phyloP scores from a whole-genome alignment of 1,140 invertebrate genomes.

The Bombus confusus region DNA sequence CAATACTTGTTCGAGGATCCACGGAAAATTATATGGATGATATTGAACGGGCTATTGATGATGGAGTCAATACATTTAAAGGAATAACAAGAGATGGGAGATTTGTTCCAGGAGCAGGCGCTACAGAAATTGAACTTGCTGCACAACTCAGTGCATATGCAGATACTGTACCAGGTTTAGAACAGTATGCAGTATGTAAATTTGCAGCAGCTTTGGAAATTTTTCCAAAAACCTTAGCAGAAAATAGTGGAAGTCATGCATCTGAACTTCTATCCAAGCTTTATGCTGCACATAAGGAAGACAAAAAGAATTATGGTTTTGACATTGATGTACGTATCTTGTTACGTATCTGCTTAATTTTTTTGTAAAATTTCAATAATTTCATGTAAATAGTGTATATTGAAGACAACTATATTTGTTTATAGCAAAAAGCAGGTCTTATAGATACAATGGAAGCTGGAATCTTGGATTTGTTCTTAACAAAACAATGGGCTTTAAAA shows the following conservation, averaged over 20 bases:
- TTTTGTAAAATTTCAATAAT: background rate
- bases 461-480: slow-evolving; percentile 93
- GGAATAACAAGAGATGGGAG: slow-evolving; percentile 87
- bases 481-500: slow-evolving; percentile 97
- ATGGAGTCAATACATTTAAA: slow-evolving; percentile 99
- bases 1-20: slow-evolving; percentile 96
- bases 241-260: slow-evolving; percentile 95
- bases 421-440: slow-evolving; percentile 84
- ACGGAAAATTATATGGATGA: slow-evolving; percentile 99
- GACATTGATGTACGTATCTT: slow-evolving; percentile 89
- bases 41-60: slow-evolving; percentile 98
- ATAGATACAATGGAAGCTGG: slow-evolving; percentile 89
- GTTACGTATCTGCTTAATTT: slow-evolving; percentile 35
- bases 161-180: slow-evolving; percentile 95
- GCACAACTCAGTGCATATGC: slow-evolving; percentile 92
- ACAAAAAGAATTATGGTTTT: slow-evolving; percentile 92
- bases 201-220: slow-evolving; percentile 96
- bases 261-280: slow-evolving; percentile 95
- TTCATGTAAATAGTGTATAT: background rate
- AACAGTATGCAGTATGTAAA: slow-evolving; percentile 98
- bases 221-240: slow-evolving; percentile 95
- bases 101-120: slow-evolving; percentile 96
- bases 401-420: slow-evolving; percentile 54
- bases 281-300: slow-evolving; percentile 95
- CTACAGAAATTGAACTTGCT: slow-evolving; percentile 96